These are phyloP conservation scores for Calameuta filiformis DNA, from an alignment of 2,888 invertebrate genomes.

Conservation along the genomic window DNA sequence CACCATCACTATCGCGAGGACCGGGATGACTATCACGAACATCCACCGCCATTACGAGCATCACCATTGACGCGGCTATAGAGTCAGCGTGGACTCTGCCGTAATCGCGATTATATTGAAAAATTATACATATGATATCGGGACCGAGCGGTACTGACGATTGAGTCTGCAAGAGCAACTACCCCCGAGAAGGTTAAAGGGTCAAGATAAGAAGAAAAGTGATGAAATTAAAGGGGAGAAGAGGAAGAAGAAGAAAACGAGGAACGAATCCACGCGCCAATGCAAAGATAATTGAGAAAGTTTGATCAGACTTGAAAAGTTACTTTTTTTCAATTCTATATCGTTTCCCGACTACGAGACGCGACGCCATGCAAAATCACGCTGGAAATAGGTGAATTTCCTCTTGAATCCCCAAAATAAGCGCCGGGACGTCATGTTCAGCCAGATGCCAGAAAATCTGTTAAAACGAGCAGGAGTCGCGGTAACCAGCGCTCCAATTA, in stretches of 20 bases:
- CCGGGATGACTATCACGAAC: not conserved
- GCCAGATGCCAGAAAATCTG: too few relatives aligned
- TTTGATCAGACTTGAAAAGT: not conserved
- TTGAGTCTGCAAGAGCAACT: too few relatives aligned
- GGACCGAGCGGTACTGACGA: not conserved
- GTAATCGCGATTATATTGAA: too few relatives aligned
- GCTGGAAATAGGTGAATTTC: not conserved
- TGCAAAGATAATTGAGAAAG: not conserved
- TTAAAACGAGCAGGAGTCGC: too few relatives aligned
- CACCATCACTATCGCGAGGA: not conserved
- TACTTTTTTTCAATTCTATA: not conserved
- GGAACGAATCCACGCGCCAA: too few relatives aligned
- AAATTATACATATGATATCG: too few relatives aligned
- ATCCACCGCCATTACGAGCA: not conserved
- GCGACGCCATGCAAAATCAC: not conserved
- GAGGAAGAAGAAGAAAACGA: not conserved
- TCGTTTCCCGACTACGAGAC: too few relatives aligned
- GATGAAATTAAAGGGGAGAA: not conserved
- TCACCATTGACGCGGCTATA: not conserved
- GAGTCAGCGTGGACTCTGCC: too few relatives aligned
- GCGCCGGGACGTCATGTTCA: too few relatives aligned
- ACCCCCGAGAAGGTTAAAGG: too few relatives aligned
- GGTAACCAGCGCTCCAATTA: not conserved
- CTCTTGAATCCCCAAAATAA: not conserved
- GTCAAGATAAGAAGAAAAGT: too few relatives aligned